A percentile compares a stretch with the other conserved stretches of the same genome.
phyloP scores from a whole-genome alignment of 2,888 invertebrate species.

The Cheilosia vernalis region DNA sequence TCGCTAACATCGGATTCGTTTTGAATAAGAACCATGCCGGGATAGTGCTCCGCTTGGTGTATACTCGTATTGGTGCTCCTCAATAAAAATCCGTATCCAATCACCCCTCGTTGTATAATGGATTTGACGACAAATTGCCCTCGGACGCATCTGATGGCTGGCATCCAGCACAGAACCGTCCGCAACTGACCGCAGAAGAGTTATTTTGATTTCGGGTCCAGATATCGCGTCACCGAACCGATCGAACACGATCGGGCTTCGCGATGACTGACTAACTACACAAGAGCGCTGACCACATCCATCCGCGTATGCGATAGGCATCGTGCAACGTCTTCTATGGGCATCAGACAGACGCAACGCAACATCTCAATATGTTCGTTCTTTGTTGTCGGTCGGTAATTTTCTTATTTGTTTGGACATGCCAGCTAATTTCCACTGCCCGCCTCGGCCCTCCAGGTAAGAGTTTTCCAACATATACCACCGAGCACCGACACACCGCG shows the following conservation, averaged over 20 bases:
- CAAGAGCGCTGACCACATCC: conserved; percentile 65
- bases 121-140: conserved; percentile 75
- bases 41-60: conserved; percentile 5
- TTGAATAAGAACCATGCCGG: conserved; percentile 51
- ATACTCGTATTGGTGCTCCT: conserved; percentile 34
- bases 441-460: conserved; percentile 56
- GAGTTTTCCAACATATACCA: conserved; percentile 40
- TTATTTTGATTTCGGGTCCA: conserved; percentile 68
- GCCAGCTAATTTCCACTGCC: conserved; percentile 65
- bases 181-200: conserved; percentile 48
- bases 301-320: conserved; percentile 63
- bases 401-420: conserved; percentile 71
- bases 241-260: conserved; percentile 73
- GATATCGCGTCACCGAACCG: conserved; percentile 66
- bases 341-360: background rate
- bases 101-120: conserved; percentile 70
- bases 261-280: conserved; percentile 70
- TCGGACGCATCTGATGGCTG: conserved; percentile 58
- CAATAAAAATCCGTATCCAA: conserved; percentile 67
- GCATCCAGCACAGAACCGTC: conserved; percentile 8
- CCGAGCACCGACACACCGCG: conserved; percentile 20
- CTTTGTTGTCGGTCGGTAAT: conserved; percentile 45
- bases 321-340: conserved; percentile 35
- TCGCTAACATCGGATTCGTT: conserved; percentile 67
- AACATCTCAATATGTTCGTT: conserved; percentile 69